Evolutionary conservation across 2,113 vertebrate genomes (phyloP).

Genomic region (Aldabrachelys gigantea): DNA sequence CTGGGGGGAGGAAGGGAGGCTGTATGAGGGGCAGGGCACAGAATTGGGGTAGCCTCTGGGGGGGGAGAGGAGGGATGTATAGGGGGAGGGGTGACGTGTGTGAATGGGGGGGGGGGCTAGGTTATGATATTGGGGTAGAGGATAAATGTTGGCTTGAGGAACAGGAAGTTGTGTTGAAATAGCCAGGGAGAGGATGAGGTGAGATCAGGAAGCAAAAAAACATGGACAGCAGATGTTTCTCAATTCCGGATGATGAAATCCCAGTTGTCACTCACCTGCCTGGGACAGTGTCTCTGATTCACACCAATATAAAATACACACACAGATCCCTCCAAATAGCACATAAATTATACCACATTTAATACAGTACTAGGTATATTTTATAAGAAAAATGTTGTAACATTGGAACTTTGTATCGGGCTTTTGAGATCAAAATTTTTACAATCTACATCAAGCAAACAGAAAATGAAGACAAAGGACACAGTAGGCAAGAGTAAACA

Average conservation of each 20-base stretch:
- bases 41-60: background rate
- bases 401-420: fast-evolving
- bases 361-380: fast-evolving
- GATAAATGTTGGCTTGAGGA: background rate
- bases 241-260: background rate
- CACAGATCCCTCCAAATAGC: background rate
- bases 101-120: too few relatives aligned
- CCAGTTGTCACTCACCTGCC: background rate
- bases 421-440: background rate
- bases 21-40: background rate
- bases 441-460: background rate
- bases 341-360: background rate
- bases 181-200: background rate
- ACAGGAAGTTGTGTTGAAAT: background rate
- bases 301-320: background rate
- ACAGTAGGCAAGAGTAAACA: background rate
- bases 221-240: fast-evolving
- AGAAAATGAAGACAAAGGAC: background rate
- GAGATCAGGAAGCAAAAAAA: background rate
- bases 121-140: too few relatives aligned
- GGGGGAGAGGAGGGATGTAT: background rate
- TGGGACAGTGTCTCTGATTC: background rate
- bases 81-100: background rate
- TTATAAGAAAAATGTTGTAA: fast-evolving
- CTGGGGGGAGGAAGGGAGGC: fast-evolving